Base-by-base conservation (phyloP, 2,113 vertebrate genomes). In the Sorex araneus region DNA sequence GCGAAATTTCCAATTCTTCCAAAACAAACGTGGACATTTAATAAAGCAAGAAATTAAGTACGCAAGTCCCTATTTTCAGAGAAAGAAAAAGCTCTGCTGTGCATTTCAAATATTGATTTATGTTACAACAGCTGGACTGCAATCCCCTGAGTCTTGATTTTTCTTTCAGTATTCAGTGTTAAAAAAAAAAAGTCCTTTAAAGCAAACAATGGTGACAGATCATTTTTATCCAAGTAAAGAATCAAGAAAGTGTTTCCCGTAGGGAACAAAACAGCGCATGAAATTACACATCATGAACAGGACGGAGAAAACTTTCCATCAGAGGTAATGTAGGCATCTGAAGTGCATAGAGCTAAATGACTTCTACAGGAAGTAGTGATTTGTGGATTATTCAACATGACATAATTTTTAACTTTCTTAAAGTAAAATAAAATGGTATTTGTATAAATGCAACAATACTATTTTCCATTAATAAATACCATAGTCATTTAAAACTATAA, bases 91-190 rank as follows among this genome's bases (percentile, higher is more conserved):
- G 82, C 69, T 71, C 80, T 34, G 30, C 64, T 84, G 30, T 81
- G 34, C 8, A 73, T 96, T 98, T 97, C 92, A 97, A 97, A 96
- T 97, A 97, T 95, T 97, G 96, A 97, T 97, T 96, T 97, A 95
- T 97, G 50, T 19, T 60, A 86, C 50, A 94, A 86, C 60, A 97
- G 79, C 80, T 92, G 92, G 82, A 93, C 86, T 92, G 79, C 76
- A 93, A 25, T 95, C 91, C 45, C 79, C 57, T 43, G 74, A 94
- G 89, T 23, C 81, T 96, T 84, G 64, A 57, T 91, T 96, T 97
- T 97, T 64, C 43, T 97, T 34, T 87, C 45, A 82, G 81, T 96
- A 87, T 97, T 96, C 78, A 67, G 7, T 93, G 82, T 66, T 83
- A 36, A 79, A 93, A 94, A 87, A n/a, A 81, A 93, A 93, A 96